These are phyloP conservation scores for Gonatopus flavifemur DNA, from an alignment of 1,140 invertebrate genomes.

Conservation along the genomic window DNA sequence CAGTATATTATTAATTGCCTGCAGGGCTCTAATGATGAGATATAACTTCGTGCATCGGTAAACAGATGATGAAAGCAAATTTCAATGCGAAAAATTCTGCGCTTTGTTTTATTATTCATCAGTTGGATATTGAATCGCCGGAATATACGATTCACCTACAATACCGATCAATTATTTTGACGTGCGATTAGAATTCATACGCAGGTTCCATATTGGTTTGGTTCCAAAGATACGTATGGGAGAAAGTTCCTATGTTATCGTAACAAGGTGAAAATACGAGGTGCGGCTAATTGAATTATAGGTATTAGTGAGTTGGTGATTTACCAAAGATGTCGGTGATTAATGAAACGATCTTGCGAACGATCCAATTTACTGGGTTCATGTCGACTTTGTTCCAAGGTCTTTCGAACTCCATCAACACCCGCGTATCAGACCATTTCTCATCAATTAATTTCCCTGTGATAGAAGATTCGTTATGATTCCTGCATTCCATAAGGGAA, in stretches of 20 bases:
- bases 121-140: no score
- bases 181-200: slow-evolving; percentile 45
- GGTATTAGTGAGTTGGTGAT: slow-evolving; percentile 47
- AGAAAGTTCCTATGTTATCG: no score
- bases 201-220: slow-evolving; percentile 29
- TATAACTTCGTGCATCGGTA: no score
- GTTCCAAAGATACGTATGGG: not conserved
- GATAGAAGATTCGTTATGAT: no score
- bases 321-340: slow-evolving; percentile 45
- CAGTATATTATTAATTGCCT: no score
- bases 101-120: no score
- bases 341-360: slow-evolving; percentile 48
- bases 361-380: slow-evolving; percentile 28
- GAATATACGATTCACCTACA: slow-evolving; percentile 11
- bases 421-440: no score
- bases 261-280: slow-evolving; percentile 9
- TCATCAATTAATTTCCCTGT: no score
- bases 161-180: slow-evolving; percentile 34
- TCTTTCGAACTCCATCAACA: slow-evolving; percentile 31
- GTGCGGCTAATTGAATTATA: slow-evolving; percentile 52
- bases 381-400: slow-evolving; percentile 5
- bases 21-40: no score
- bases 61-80: no score
- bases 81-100: no score
- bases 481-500: no score